Percentiles rank a stretch among this genome's conserved stretches.
phyloP scores from a whole-genome alignment of 2,113 vertebrate genomes.

The Xenus cinereus region DNA sequence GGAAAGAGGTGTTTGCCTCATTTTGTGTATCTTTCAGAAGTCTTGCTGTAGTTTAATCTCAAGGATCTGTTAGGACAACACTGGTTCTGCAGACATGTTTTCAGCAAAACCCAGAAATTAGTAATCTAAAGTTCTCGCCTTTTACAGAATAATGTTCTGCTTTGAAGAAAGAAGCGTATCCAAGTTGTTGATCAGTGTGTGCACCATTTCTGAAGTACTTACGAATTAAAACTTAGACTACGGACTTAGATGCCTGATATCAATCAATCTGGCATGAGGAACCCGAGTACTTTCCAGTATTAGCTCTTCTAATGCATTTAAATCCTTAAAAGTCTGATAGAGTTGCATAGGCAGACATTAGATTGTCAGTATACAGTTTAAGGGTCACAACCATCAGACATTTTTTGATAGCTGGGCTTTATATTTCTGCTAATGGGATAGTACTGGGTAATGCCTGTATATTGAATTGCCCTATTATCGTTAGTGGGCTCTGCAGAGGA shows the following conservation, averaged over 20 bases:
- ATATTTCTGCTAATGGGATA: neutral
- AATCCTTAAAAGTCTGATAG: neutral
- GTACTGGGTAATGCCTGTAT: neutral
- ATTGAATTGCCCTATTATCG: neutral
- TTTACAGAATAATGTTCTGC: neutral
- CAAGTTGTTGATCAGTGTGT: neutral
- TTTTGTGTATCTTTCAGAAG: neutral
- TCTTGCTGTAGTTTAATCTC: neutral
- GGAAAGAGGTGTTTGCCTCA: neutral
- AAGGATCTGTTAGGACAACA: neutral
- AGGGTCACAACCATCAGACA: neutral
- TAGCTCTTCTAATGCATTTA: neutral
- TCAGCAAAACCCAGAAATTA: neutral
- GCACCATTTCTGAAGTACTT: neutral
- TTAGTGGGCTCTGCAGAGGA: neutral
- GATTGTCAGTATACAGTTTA: neutral
- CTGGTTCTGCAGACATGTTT: neutral
- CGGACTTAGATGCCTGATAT: neutral
- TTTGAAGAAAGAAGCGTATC: neutral
- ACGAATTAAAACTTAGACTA: neutral
- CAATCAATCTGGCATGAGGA: neutral
- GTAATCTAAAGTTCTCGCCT: neutral
- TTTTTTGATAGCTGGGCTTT: neutral
- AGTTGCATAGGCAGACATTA: neutral
- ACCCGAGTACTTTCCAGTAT: neutral